Percentiles rank a stretch among this genome's conserved stretches.
Conservation (phyloP, 2,113 vertebrate genomes). For the Anolis sagrei region DNA sequence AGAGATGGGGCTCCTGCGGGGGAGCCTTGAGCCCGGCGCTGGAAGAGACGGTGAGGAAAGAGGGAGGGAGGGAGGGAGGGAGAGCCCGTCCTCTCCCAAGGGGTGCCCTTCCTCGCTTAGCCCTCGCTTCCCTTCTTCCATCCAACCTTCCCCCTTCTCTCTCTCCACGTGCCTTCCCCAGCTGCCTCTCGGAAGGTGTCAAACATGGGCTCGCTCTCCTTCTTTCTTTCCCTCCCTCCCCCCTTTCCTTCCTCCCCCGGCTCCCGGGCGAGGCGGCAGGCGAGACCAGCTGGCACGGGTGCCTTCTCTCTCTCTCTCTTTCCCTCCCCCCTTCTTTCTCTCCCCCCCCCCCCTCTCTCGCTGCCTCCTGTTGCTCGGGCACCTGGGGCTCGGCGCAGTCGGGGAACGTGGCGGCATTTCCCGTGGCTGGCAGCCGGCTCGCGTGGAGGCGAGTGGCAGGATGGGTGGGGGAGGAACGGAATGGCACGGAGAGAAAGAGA, state of each 20-base stretch:
- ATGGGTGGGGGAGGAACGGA: slow-evolving; percentile 16
- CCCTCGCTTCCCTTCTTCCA: neutral
- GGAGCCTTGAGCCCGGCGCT: slow-evolving; percentile 5
- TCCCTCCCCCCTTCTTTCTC: too few species aligned
- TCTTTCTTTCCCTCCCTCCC: too few species aligned
- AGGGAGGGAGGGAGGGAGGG: too few species aligned
- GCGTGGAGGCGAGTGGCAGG: slow-evolving; percentile 9
- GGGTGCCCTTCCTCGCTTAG: neutral
- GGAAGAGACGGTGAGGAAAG: slow-evolving; percentile 17
- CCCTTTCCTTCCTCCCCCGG: too few species aligned
- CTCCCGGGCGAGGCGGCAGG: neutral
- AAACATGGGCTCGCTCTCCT: too few species aligned
- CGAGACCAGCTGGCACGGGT: neutral
- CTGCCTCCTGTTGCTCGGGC: slow-evolving; percentile 14
- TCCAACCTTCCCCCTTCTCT: neutral
- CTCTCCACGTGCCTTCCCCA: neutral
- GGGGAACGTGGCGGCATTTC: neutral
- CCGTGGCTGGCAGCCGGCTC: neutral
- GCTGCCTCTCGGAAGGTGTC: too few species aligned
- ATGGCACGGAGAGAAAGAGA: neutral
- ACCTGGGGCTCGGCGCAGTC: neutral
- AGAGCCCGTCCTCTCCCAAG: neutral
- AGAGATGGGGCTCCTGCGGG: slow-evolving; percentile 1
- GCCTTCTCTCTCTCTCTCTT: neutral
- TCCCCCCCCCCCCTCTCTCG: too few species aligned